phyloP scores from a whole-genome alignment of 2,113 vertebrate genomes.

The Ailurus styani region DNA sequence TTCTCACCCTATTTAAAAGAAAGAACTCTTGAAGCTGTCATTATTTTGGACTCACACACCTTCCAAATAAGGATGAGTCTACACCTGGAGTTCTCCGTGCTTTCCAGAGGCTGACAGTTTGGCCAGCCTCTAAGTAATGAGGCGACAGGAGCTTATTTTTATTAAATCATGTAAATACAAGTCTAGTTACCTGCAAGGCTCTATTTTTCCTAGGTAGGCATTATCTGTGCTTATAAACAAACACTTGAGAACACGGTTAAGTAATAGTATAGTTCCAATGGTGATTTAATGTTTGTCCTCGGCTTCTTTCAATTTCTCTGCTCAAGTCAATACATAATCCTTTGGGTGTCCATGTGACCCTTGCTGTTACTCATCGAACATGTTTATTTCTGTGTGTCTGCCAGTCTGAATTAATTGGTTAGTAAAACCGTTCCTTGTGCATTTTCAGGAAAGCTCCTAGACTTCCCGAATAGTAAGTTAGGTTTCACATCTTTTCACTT shows the following conservation, averaged over 20 bases:
- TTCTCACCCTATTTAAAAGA: not conserved
- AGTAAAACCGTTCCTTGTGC: constrained; percentile 40
- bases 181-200: not conserved
- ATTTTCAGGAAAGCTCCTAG: constrained; percentile 6
- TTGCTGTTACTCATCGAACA: not conserved
- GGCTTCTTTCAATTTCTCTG: constrained; percentile 25
- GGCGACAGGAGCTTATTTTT: not conserved
- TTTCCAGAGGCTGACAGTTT: not conserved
- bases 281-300: constrained; percentile 34
- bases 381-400: constrained; percentile 49
- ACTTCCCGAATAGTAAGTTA: not conserved
- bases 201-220: not conserved
- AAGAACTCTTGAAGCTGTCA: not conserved
- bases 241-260: not conserved
- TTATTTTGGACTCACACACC: not conserved
- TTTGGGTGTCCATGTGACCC: constrained; percentile 8
- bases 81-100: not conserved
- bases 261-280: not conserved
- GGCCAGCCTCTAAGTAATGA: not conserved
- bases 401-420: constrained; percentile 62
- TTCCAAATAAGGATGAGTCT: not conserved
- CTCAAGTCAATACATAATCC: constrained; percentile 14
- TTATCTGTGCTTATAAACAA: constrained; percentile 21
- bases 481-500: not conserved
- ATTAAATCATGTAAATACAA: not conserved